Base-by-base conservation (phyloP, 2,113 vertebrate genomes). In the Ornithorhynchus anatinus region DNA sequence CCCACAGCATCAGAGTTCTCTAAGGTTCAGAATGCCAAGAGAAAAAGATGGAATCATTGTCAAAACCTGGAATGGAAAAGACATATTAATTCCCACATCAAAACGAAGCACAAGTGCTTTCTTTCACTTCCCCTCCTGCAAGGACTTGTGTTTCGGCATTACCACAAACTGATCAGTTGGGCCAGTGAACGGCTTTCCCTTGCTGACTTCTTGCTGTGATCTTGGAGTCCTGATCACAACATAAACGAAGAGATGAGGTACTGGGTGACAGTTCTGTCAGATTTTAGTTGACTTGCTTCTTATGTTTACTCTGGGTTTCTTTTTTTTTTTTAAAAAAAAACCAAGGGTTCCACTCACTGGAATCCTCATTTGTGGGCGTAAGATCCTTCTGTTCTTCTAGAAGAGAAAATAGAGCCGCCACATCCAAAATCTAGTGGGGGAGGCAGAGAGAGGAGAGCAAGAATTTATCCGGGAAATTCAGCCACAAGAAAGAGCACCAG, bases 171-270 rank as follows among this genome's bases (percentile, higher is more conserved):
- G 62, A 60, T 76, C 60, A 12, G 25, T 66, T 80, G 81, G 72
- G 66, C 85, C 75, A 59, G 40, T 7, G 59, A 38, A 70, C 63
- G 74, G 79, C 81, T 83, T 77, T 83, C 85, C 82, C 80, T 81
- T 85, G 82, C 85, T 87, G 80, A 85, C 78, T 79, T 73, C 79
- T 53, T 45, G 29, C 59, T 70, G 37, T 61, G 56, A 84, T 69
- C 80, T 77, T 52, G 69, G 69, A 79, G 72, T 67, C 78, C 67
- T 83, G 44, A 65, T 74, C 70, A 85, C 60, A n/a, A n/a, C 65
- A 77, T 81, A 80, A 81, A 87, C 80, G 83, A 69, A 77, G 75
- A 69, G 62, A 77, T 69, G 68, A 43, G 74, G 66, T 22, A 56
- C 51, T 75, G 66, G n/a, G n/a, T 85, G 72, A 64, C 70, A 79